Conservation (phyloP, 2,888 invertebrate species). For the Gandaritis pyraliata region DNA sequence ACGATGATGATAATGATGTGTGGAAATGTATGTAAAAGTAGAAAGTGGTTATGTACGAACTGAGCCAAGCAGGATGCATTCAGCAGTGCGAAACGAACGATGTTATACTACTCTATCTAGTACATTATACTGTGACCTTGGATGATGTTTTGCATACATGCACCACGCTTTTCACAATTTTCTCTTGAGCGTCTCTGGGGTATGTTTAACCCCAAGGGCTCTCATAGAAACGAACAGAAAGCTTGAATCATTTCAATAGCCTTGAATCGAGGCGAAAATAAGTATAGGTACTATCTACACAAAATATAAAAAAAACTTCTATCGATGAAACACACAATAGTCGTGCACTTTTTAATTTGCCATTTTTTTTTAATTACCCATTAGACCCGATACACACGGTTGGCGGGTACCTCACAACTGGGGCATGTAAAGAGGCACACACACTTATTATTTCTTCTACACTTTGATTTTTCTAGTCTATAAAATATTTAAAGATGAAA, state of each 20-base stretch:
- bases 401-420: too few relatives aligned
- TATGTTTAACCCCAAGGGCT: background rate
- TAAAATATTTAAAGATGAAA: too few relatives aligned
- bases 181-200: background rate
- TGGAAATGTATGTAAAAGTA: constrained; percentile 5
- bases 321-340: too few relatives aligned
- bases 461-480: too few relatives aligned
- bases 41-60: constrained; percentile 6
- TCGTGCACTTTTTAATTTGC: too few relatives aligned
- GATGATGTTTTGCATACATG: background rate
- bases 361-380: too few relatives aligned
- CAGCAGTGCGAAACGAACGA: constrained; percentile 49
- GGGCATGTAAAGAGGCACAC: too few relatives aligned
- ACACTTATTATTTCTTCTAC: too few relatives aligned
- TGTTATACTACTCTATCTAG: background rate
- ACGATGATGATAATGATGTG: too few relatives aligned
- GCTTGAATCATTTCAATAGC: background rate
- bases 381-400: too few relatives aligned
- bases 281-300: too few relatives aligned
- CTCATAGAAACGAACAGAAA: background rate
- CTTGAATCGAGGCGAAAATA: background rate
- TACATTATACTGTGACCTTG: background rate
- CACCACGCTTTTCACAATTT: background rate
- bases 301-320: too few relatives aligned
- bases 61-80: constrained; percentile 50